These are phyloP conservation scores for Magallana angulata DNA, from an alignment of 1,140 invertebrate genomes.

Conservation along the genomic window DNA sequence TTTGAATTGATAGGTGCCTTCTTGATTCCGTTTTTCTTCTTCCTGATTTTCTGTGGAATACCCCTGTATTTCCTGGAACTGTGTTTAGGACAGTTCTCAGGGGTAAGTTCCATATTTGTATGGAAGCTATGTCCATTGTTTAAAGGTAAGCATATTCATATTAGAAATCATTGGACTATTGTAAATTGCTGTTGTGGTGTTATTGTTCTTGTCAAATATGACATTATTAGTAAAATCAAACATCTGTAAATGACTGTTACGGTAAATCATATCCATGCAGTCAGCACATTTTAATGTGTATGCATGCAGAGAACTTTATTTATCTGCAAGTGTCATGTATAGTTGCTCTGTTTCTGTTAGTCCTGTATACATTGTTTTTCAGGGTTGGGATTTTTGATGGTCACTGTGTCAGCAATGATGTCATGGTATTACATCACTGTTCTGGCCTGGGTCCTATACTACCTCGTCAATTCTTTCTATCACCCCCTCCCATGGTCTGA, in stretches of 20 bases:
- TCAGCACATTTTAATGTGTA: not conserved
- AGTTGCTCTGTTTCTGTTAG: not conserved
- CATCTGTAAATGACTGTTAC: not conserved
- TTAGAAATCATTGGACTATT: too few relatives aligned
- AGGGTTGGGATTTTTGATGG: slow-evolving; percentile 67
- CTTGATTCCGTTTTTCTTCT: slow-evolving; percentile 84
- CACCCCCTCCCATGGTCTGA: slow-evolving; percentile 93
- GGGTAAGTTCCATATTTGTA: slow-evolving; percentile 67
- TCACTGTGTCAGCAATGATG: slow-evolving; percentile 62
- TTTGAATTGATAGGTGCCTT: slow-evolving; percentile 82
- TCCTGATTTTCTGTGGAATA: slow-evolving; percentile 84
- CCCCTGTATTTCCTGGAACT: slow-evolving; percentile 88
- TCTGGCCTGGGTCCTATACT: slow-evolving; percentile 97
- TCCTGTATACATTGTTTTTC: not conserved
- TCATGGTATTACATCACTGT: slow-evolving; percentile 79
- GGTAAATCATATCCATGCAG: not conserved
- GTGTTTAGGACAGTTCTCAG: slow-evolving; percentile 85
- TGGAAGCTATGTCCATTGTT: slow-evolving; percentile 71
- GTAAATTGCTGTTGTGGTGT: not conserved
- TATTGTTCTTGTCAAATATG: not conserved
- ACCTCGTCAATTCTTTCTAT: slow-evolving; percentile 83
- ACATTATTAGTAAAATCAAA: too few relatives aligned
- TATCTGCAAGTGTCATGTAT: not conserved
- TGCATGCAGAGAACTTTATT: too few relatives aligned
- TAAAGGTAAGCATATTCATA: slow-evolving; percentile 60